Conservation (phyloP, 2,113 vertebrate species). For the Cheilinus undulatus region DNA sequence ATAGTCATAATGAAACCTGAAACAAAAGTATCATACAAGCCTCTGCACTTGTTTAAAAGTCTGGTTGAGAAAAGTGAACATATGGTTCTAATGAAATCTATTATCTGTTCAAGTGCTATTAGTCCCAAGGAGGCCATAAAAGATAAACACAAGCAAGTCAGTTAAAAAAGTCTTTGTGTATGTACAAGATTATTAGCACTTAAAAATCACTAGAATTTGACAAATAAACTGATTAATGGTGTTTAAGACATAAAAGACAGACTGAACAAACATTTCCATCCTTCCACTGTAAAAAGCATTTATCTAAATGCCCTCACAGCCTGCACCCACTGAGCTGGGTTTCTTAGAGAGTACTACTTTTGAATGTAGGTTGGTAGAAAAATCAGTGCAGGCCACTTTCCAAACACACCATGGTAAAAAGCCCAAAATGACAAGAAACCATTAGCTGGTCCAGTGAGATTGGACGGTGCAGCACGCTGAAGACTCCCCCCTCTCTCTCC, state of each 20-base stretch:
- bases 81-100: no score
- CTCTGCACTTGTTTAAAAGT: no score
- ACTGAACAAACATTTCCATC: not conserved
- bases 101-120: no score
- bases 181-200: no score
- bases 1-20: no score
- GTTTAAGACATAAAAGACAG: slow-evolving; percentile 1
- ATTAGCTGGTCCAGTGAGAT: slow-evolving; percentile 50
- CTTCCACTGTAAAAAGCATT: not conserved
- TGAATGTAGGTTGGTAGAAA: slow-evolving; percentile 43
- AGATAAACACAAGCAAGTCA: no score
- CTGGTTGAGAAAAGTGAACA: no score
- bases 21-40: no score
- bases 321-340: not conserved
- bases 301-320: not conserved
- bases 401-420: slow-evolving; percentile 49
- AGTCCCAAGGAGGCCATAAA: no score
- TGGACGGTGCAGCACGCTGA: slow-evolving; percentile 16
- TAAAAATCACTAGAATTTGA: no score
- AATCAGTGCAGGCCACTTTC: slow-evolving; percentile 44
- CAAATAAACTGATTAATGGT: not conserved
- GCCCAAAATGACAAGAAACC: slow-evolving; percentile 30
- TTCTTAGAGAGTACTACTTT: not conserved
- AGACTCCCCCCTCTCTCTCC: slow-evolving; percentile 12
- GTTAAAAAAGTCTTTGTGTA: no score